Evolutionary conservation across 2,888 invertebrate genomes (phyloP), one percentile per base, ranked within the genome.

Genomic region (Drosophila borealis): DNA sequence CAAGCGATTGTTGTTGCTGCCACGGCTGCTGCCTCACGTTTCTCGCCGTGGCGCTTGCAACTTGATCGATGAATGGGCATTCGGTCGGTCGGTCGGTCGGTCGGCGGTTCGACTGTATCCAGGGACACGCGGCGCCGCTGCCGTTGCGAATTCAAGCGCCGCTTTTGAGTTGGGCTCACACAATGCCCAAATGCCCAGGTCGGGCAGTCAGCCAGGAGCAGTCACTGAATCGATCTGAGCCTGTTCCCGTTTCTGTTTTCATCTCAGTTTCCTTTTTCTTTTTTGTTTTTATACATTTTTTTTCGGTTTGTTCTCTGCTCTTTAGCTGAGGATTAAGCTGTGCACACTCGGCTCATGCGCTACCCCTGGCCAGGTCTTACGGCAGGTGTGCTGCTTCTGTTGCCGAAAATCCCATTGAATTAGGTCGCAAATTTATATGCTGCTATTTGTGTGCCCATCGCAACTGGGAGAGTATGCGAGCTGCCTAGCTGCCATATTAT

Each of bases 71-170:
- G 85, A 89, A 86, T 86, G 89, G 88, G 73, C 85, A 77, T 73
- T 77, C 76, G 74, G 57, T 61, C 66, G 54, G 59, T 37, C 21
- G 53, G 17, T 17, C 25, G 37, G 36, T 21, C 51, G 39, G 3
- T 14, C 10, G 17, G 36, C 11, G 36, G 13, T 11, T 19, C 42
- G 17, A 19, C 45, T 13, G 36, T 45, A 63, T 46, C 67, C 69
- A 60, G 71, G 70, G 70, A 69, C 75, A 77, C 69, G 80, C 83
- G 78, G 88, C 78, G 78, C 82, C 83, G 83, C 75, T 81, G 81
- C 84, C 88, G 84, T 87, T 81, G 85, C 89, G 85, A 89, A 80
- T 87, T 78, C 88, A 85, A 87, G 85, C 85, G 85, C 85, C 85
- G 83, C 83, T 86, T 88, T 78, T 84, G 83, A 84, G 83, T 75